Evolutionary conservation across 2,797 vertebrate species (phyloP), one percentile per base, ranked within the genome.

Genomic region (Psittacula echo): DNA sequence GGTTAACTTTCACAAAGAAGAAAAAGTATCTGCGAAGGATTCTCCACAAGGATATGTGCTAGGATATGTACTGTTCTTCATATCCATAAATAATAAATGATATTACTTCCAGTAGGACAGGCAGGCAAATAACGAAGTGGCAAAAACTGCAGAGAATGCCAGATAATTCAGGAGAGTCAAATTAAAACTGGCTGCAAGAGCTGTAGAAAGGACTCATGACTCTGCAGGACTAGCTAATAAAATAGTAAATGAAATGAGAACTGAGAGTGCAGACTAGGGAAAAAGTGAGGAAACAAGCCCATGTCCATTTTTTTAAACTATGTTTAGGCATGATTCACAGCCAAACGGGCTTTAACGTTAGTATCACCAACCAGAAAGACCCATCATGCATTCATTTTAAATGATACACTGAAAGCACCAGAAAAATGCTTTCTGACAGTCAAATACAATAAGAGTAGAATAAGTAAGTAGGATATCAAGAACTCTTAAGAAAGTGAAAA

Each of bases 71-170:
- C 44, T 80, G 8, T 34, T 80, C 75, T 72, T 91, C 29, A 16
- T 8, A 85, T 18, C 14, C 24, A 65, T 89, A 80, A 85, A 91
- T 93, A 95, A 94, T 74, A 83, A 76, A 93, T 66, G 34, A 45
- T 41, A 87, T 83, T 90, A 88, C 16, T 87, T 94, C 29, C 54
- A 87, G 56, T 44, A 87, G 41, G 15, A 87, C 14, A 79, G 26
- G 14, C 47, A 85, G 60, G 19, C 34, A 89, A 90, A 85, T 32
- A 85, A 78, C 8, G 4, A 94, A 17, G 8, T 34, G 29, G 42
- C 13, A 61, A 84, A 88, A 81, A 47, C 29, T 85, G 34, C 27
- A 67, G 19, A 64, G 14, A 67, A 54, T 11, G 74, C 15, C 20
- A 64, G 26, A 48, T 61, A 74, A 74, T 64, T 76, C 56, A 74